These are phyloP conservation scores for Glaucidium brasilianum DNA, from an alignment of 2,113 vertebrate species.

Conservation along the genomic window DNA sequence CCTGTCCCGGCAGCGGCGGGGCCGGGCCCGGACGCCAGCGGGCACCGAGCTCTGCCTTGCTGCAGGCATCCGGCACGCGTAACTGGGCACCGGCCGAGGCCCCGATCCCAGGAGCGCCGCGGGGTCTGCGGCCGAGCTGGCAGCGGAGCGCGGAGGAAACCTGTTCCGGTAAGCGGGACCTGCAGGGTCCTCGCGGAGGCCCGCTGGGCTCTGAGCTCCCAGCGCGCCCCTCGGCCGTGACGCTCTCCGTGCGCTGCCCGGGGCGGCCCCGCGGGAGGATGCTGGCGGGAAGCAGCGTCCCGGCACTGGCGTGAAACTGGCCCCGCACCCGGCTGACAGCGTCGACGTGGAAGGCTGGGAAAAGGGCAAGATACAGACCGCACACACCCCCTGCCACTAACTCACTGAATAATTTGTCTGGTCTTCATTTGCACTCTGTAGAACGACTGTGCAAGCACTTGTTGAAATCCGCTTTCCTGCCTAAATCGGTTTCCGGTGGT, in stretches of 20 bases:
- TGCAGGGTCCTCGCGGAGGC: too few relatives aligned
- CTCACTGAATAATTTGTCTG: not conserved
- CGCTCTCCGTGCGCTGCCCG: too few relatives aligned
- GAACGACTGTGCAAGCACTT: not conserved
- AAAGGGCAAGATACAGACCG: not conserved
- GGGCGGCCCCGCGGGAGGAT: too few relatives aligned
- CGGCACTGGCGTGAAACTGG: too few relatives aligned
- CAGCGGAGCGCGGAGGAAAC: not conserved
- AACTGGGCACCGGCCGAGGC: not conserved
- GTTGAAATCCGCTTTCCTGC: not conserved
- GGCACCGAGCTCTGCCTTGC: not conserved
- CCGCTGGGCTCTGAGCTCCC: too few relatives aligned
- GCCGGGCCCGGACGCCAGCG: too few relatives aligned
- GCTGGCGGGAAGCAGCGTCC: too few relatives aligned
- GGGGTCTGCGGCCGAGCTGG: not conserved
- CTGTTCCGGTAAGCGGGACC: not conserved
- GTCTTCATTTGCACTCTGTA: not conserved
- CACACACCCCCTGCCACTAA: not conserved
- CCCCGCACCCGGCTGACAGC: not conserved
- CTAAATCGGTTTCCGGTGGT: not conserved
- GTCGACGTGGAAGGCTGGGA: not conserved
- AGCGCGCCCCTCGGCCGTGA: too few relatives aligned
- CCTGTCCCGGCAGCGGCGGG: too few relatives aligned
- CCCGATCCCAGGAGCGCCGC: too few relatives aligned
- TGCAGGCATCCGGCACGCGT: not conserved